Conservation (phyloP, 2,888 invertebrate species). For the Eudasyphora cyanicolor region DNA sequence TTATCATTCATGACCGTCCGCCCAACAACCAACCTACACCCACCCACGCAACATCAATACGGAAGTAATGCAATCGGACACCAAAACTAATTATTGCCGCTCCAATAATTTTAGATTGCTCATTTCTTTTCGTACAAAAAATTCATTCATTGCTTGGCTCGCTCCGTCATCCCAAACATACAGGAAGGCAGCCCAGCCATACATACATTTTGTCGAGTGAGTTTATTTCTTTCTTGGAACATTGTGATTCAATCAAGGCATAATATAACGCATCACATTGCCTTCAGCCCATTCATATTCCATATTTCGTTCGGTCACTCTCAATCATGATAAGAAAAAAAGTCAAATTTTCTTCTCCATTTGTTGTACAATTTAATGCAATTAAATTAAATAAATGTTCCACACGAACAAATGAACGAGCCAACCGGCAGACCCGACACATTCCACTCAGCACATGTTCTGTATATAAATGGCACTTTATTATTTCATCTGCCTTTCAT, state of each 20-base stretch:
- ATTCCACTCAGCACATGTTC: not conserved
- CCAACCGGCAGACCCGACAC: not conserved
- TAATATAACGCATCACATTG: not conserved
- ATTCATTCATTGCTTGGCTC: not conserved
- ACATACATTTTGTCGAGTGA: not conserved
- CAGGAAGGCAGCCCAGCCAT: not conserved
- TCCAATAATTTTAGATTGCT: constrained; percentile 22
- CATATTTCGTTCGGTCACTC: not conserved
- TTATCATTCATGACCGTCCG: no score
- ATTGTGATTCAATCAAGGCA: not conserved
- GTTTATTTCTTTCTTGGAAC: not conserved
- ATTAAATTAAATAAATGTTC: constrained; percentile 31
- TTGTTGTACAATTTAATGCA: constrained; percentile 37
- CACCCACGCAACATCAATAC: not conserved
- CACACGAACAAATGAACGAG: not conserved
- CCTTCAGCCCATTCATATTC: not conserved
- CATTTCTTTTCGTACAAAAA: constrained; percentile 1
- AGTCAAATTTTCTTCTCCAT: constrained; percentile 22
- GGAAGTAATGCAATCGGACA: not conserved
- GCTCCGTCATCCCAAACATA: not conserved
- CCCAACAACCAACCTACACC: no score
- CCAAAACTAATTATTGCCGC: constrained; percentile 16
- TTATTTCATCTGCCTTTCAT: not conserved
- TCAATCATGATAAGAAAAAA: constrained; percentile 14
- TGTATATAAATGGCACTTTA: not conserved